Percentiles rank a stretch among this genome's conserved stretches.
Evolutionary conservation across 1,140 invertebrate genomes (phyloP).

Genomic region (Sitodiplosis mosellana): DNA sequence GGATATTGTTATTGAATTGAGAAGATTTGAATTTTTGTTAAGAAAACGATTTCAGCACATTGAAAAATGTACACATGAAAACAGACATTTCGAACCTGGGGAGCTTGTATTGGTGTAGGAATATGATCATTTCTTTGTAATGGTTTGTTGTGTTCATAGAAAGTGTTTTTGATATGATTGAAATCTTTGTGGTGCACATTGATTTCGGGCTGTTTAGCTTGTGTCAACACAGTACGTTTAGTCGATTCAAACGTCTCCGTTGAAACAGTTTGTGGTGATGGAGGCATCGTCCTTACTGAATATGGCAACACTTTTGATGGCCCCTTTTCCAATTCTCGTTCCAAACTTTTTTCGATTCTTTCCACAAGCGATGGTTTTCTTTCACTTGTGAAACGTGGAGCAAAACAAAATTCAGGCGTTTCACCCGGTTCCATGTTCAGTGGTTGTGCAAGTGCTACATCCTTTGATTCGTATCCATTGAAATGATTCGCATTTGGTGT

Average conservation of each 20-base stretch:
- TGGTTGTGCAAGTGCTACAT: constrained; percentile 3
- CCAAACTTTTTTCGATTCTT: constrained; percentile 34
- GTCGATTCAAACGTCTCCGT: not conserved
- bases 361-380: constrained; percentile 34
- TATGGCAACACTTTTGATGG: constrained; percentile 32
- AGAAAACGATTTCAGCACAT: no score
- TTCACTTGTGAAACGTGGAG: constrained; percentile 15
- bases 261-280: constrained; percentile 10
- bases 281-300: constrained; percentile 29
- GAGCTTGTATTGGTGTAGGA: not conserved
- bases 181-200: constrained; percentile 25
- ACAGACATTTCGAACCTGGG: not conserved
- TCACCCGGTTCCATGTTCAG: constrained; percentile 36
- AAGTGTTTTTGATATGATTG: not conserved
- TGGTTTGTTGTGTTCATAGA: not conserved
- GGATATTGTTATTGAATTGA: no score
- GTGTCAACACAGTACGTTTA: not conserved
- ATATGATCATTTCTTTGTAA: not conserved
- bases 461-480: constrained; percentile 4
- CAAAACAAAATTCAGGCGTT: constrained; percentile 43
- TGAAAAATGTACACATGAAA: no score
- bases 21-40: no score
- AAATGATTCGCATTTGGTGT: constrained; percentile 12
- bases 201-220: constrained; percentile 16
- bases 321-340: constrained; percentile 32